A percentile compares a stretch with the other conserved stretches of the same genome.
These are phyloP conservation scores for Scylla paramamosain DNA, from an alignment of 1,140 invertebrate species.

Conservation along the genomic window DNA sequence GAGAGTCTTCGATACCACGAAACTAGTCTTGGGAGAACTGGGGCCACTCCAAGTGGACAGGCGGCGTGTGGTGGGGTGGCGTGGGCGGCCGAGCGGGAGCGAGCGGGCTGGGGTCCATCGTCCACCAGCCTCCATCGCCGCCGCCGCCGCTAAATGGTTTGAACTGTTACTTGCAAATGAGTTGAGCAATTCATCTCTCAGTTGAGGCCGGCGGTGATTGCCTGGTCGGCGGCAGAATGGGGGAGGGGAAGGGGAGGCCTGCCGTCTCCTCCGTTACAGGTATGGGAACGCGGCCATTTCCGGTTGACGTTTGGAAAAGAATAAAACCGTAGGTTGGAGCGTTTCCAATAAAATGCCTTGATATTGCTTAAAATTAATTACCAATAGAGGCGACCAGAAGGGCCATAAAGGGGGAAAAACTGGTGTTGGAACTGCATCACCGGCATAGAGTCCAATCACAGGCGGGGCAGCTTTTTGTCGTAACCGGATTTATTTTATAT, in stretches of 20 bases:
- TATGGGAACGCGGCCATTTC: conserved; percentile 10
- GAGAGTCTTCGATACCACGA: background rate
- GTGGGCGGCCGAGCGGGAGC: background rate
- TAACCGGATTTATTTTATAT: conserved; percentile 50
- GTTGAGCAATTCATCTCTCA: background rate
- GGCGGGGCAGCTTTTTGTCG: conserved; percentile 40
- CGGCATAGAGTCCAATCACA: conserved; percentile 38
- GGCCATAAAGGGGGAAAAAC: conserved; percentile 43
- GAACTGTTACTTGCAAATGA: conserved; percentile 14
- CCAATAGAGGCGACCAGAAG: conserved; percentile 37
- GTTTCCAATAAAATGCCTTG: conserved; percentile 45
- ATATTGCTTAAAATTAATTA: conserved; percentile 59
- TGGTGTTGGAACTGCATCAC: conserved; percentile 39
- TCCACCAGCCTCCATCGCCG: background rate
- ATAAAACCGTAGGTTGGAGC: conserved; percentile 25
- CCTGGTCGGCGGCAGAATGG: background rate
- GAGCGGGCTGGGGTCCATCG: background rate
- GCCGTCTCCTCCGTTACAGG: background rate
- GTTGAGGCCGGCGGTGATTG: background rate
- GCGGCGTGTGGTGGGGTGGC: background rate
- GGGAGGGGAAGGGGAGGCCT: background rate
- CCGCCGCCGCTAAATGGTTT: background rate
- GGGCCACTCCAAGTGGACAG: background rate
- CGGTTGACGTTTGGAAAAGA: conserved; percentile 11
- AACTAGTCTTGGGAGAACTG: background rate